phyloP scores from a whole-genome alignment of 2,797 vertebrate species.

The Bradypodion pumilum region DNA sequence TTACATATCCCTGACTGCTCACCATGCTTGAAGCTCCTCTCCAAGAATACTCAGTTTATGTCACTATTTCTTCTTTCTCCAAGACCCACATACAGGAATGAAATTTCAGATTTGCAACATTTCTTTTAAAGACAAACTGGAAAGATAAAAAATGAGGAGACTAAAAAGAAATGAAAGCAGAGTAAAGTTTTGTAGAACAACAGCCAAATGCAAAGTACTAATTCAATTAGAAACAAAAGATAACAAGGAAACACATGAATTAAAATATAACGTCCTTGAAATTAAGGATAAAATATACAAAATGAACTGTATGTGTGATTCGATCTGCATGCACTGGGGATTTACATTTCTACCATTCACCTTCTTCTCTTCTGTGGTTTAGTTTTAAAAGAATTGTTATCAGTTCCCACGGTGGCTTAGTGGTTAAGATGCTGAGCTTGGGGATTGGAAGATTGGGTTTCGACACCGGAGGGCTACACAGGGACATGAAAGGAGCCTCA shows the following conservation, averaged over 20 bases:
- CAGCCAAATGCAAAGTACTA: background rate
- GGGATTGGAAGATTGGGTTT: no score
- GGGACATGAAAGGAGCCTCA: no score
- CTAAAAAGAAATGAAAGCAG: background rate
- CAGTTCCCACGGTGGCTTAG: no score
- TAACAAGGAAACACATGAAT: background rate
- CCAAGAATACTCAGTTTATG: background rate
- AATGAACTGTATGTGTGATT: no score
- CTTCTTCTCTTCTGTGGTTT: background rate
- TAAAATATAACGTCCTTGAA: background rate
- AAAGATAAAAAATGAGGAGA: background rate
- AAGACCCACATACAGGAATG: background rate
- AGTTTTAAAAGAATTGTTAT: no score
- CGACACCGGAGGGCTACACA: no score
- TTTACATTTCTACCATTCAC: background rate
- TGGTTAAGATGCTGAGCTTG: no score
- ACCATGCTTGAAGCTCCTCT: background rate
- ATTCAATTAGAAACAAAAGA: background rate
- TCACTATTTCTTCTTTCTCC: background rate
- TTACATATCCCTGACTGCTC: no score
- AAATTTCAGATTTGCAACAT: background rate
- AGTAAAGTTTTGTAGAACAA: background rate
- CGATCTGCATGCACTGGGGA: no score
- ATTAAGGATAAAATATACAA: background rate
- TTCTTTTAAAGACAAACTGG: no score